These are phyloP conservation scores for Hippocampus kuda DNA, from an alignment of 2,797 vertebrate species.

Conservation along the genomic window DNA sequence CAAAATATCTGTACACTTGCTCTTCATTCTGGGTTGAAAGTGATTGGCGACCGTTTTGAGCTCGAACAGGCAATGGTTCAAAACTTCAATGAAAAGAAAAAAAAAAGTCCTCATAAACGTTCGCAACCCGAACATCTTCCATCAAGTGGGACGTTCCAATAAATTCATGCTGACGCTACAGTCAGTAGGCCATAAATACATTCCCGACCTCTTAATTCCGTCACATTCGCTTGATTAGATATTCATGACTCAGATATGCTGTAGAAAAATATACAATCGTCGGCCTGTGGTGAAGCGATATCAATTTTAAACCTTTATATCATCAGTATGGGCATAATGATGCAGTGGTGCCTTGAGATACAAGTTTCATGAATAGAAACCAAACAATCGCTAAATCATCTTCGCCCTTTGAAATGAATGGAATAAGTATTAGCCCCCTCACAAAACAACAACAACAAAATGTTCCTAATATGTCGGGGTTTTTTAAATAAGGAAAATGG, in stretches of 20 bases:
- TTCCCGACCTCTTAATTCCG: neutral
- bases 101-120: neutral
- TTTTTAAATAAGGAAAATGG: no score
- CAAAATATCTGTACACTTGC: constrained; percentile 2
- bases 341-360: no score
- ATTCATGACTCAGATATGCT: constrained; percentile 50
- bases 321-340: neutral
- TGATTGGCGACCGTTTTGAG: neutral
- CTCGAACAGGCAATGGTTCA: no score
- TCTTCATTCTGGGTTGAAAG: neutral
- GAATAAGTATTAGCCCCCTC: no score
- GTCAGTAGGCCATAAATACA: constrained; percentile 23
- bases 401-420: no score
- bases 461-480: no score
- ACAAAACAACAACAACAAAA: no score
- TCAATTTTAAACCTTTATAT: constrained; percentile 1
- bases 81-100: neutral
- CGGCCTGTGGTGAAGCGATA: constrained; percentile 62
- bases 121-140: no score
- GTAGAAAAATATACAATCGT: constrained; percentile 70
- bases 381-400: constrained; percentile 4
- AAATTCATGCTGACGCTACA: constrained; percentile 30
- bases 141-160: constrained; percentile 23
- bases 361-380: neutral
- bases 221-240: constrained; percentile 63